These are phyloP conservation scores for Mormyrus hasselquistii DNA, from an alignment of 2,797 vertebrate genomes.

Conservation along the genomic window DNA sequence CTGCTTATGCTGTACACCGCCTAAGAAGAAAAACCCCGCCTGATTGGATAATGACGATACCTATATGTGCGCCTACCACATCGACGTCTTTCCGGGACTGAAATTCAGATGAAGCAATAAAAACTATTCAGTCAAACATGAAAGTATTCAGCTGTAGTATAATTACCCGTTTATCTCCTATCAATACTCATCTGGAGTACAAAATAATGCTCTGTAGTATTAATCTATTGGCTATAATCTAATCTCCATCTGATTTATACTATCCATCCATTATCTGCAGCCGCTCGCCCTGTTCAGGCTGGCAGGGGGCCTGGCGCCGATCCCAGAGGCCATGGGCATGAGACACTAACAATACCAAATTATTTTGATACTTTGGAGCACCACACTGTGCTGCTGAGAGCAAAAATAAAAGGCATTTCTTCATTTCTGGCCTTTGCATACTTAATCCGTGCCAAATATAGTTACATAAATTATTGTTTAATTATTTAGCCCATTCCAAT, in stretches of 20 bases:
- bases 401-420: background rate
- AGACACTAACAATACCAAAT: background rate
- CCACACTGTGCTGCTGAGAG: background rate
- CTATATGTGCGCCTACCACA: background rate
- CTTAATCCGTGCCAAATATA: background rate
- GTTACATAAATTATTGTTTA: background rate
- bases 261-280: background rate
- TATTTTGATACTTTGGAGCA: background rate
- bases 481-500: background rate
- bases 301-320: background rate
- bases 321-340: background rate
- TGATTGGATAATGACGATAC: background rate
- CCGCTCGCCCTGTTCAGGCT: background rate
- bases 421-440: background rate
- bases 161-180: background rate
- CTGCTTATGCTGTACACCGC: background rate
- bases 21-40: background rate
- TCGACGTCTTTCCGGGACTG: background rate
- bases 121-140: background rate
- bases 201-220: background rate
- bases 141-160: background rate
- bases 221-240: background rate
- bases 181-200: background rate
- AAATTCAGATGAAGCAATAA: background rate
- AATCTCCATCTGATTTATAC: background rate